Percentiles rank a stretch among this genome's conserved stretches.
Evolutionary conservation across 64 coral and sea anemone genomes (phyloP).

Genomic region (Montipora sp.): DNA sequence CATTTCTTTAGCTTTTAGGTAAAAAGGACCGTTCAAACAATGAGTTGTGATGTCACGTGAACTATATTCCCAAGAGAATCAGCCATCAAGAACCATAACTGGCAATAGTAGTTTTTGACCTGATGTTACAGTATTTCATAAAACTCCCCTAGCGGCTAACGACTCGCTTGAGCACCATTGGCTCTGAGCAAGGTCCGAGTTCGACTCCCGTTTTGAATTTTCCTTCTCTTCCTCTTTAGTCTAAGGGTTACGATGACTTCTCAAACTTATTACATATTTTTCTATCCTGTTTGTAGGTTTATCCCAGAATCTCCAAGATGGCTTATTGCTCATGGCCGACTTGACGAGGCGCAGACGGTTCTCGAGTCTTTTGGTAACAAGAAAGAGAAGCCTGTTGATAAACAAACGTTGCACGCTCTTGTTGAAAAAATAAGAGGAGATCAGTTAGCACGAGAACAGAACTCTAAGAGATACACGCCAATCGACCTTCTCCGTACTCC

Average conservation of each 20-base stretch:
- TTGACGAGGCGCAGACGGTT: conserved; percentile 27
- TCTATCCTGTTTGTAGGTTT: conserved; percentile 1
- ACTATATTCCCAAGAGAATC: too few relatives aligned
- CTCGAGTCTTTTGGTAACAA: conserved; percentile 20
- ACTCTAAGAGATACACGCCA: conserved; percentile 26
- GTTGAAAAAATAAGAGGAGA: conserved; percentile 32
- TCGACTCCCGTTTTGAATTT: too few relatives aligned
- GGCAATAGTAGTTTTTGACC: too few relatives aligned
- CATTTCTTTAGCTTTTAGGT: too few relatives aligned
- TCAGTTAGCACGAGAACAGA: conserved; percentile 12
- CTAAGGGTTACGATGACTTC: neutral
- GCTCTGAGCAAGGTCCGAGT: too few relatives aligned
- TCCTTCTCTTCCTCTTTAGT: too few relatives aligned
- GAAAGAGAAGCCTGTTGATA: conserved; percentile 17
- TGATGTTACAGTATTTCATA: too few relatives aligned
- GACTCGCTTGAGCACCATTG: too few relatives aligned
- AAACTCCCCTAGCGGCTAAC: too few relatives aligned
- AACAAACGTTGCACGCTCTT: neutral
- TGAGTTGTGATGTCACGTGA: too few relatives aligned
- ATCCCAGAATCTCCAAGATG: conserved; percentile 50
- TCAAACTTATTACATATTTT: neutral
- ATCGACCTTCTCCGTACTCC: conserved; percentile 43
- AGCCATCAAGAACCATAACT: too few relatives aligned
- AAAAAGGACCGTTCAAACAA: too few relatives aligned
- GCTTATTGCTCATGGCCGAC: conserved; percentile 40